Base-by-base conservation (phyloP, 2,888 invertebrate genomes). In the Odontothrips loti region DNA sequence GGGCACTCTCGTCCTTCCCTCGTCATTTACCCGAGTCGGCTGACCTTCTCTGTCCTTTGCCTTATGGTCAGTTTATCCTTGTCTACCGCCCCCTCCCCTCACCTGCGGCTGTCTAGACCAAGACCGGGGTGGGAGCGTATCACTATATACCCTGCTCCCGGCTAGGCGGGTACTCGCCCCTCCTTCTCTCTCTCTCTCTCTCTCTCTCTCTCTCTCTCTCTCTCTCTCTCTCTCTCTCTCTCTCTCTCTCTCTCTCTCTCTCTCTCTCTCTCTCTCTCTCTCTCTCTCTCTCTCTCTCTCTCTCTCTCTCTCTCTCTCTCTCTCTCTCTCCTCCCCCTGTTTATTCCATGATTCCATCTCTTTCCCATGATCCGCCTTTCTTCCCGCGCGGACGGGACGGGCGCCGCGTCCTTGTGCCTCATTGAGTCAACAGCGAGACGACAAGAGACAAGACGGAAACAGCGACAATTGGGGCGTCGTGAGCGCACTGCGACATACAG, bases 41-140 rank as follows among this genome's bases (percentile, higher is more conserved):
- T 15, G 58, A 58, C 58, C 58, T 58, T 58, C 15, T 58, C 58
- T 20, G 58, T 15, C 58, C 58, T 58, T 58, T 4, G 58, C 23
- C 68, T 75, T 75, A 75, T 75, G 68, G 68, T 75, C 68, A 75
- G 68, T 75, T 75, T 75, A 75, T 23, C 68, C 23, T 27, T 75
- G 68, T 75, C 68, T 27, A 9, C 23, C 23, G 11, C 9, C 63
- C 63, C 63, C 68, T 11, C 68, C 68, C 68, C n/a, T 20, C n/a
- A 20, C 68, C 68, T 23, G n/a, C 68, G 9, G 6, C 68, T 9
- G 20, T 63, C 20, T n/a, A 17, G 63, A n/a, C 20, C 9, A 9
- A 20, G 20, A 23, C n/a, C 20, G n/a, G 11, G n/a, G 11, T 68
- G 23, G 68, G 23, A 11, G 68, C 23, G 23, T 27, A 23, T 23